Base-by-base conservation (phyloP, 2,888 invertebrate species). In the Leptinotarsa juncta region DNA sequence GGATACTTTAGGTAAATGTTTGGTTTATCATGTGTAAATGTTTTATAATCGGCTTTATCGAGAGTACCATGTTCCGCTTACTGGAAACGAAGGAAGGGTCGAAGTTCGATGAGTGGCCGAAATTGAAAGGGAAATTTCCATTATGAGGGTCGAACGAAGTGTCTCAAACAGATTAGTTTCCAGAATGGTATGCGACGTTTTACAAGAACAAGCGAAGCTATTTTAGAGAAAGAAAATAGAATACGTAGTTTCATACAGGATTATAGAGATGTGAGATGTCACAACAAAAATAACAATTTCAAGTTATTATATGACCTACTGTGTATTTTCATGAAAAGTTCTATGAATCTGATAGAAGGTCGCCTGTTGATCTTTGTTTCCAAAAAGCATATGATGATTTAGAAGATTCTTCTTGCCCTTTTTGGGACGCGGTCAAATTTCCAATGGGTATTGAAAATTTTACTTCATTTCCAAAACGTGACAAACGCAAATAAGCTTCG, bases 41-140 rank as follows among this genome's bases (percentile, higher is more conserved):
- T 75, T 72, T 75, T 67, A 75, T 75, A 72, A 74, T 74, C 74
- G 71, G 74, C 74, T 74, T 74, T 71, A 71, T 74, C 67, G 71
- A 48, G 62, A 73, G 70, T 48, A 57, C 62, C 18, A 67, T 67
- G 74, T 70, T 74, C 60, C 49, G 73, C 67, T 74, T 1, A 18
- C 62, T 62, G 42, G 18, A 42, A 42, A 62, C 10, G 62, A 42
- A 62, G 62, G 26, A 32, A 18, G 62, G 62, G 62, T 62, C 62
- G 32, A 62, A 18, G 62, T 62, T 62, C 32, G 62, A 62, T 62
- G 32, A 26, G 32, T 42, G 32, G 5, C n/a, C n/a, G 62, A 42
- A 62, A 62, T 15, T 32, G n/a, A 5, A 62, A 20, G n/a, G 20
- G 57, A 57, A n/a, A 57, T 57, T 57, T 57, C 57, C 57, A 57